Percentiles rank a stretch among this genome's conserved stretches.
Evolutionary conservation across 2,888 invertebrate genomes (phyloP).

Genomic region (Oasisia sp.): DNA sequence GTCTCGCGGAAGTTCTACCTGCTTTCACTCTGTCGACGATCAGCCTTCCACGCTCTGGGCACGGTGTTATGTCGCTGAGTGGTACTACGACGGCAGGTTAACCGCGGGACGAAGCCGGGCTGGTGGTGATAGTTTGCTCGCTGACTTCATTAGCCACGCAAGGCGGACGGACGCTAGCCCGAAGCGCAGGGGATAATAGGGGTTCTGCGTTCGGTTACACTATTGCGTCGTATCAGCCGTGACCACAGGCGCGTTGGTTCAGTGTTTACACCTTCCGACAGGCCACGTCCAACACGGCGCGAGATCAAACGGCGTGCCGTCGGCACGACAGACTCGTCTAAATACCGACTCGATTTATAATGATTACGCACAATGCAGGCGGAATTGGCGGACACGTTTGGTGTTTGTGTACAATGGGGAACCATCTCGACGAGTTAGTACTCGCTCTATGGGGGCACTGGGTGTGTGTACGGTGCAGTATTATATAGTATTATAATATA

Average conservation of each 20-base stretch:
- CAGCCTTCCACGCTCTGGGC: neutral
- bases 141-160: conserved; percentile 17
- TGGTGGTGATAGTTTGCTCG: conserved; percentile 4
- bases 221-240: conserved; percentile 13
- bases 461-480: too few relatives aligned
- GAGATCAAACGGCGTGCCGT: neutral
- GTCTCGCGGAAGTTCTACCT: neutral
- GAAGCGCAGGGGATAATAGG: neutral
- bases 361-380: neutral
- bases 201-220: neutral
- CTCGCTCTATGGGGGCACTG: too few relatives aligned
- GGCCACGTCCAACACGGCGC: neutral
- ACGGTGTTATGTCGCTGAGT: neutral
- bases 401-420: neutral
- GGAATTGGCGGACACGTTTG: neutral
- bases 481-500: too few relatives aligned
- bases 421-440: neutral
- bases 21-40: neutral
- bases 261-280: conserved; percentile 4
- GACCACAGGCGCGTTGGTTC: neutral
- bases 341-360: neutral
- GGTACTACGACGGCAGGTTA: neutral
- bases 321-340: neutral
- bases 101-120: neutral
- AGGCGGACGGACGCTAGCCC: neutral